phyloP scores from a whole-genome alignment of 2,797 vertebrate genomes.

The Cynopterus sphinx region DNA sequence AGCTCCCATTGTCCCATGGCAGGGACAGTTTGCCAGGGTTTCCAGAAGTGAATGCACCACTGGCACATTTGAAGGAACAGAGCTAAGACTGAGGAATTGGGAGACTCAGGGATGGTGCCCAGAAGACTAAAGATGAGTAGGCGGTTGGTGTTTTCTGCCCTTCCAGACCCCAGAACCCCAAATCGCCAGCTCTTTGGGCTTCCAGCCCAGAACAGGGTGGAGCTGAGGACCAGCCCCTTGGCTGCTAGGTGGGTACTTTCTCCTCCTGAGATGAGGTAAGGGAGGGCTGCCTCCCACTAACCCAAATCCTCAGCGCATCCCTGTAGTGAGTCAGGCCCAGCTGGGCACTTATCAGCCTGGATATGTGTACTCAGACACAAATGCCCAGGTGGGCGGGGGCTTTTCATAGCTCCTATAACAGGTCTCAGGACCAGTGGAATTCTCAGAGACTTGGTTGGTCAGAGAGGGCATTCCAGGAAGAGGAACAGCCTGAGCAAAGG shows the following conservation, averaged over 20 bases:
- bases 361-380: too few relatives aligned
- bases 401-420: not conserved
- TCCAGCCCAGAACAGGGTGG: not conserved
- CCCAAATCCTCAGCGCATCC: not conserved
- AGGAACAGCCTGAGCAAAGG: not conserved
- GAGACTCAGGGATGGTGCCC: not conserved
- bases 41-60: not conserved
- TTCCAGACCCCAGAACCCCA: not conserved
- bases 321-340: not conserved
- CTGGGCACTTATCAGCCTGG: not conserved
- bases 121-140: fast-evolving
- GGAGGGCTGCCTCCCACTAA: not conserved
- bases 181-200: not conserved
- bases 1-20: too few relatives aligned
- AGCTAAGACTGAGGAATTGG: not conserved
- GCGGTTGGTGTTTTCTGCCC: fast-evolving
- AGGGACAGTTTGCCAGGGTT: not conserved
- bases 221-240: not conserved
- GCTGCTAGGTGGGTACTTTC: constrained; percentile 37
- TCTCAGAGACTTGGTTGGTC: not conserved
- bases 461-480: not conserved
- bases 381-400: too few relatives aligned
- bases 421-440: not conserved
- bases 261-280: not conserved
- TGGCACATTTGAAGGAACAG: not conserved